A percentile compares a stretch with the other conserved stretches of the same genome.
Evolutionary conservation across 2,113 vertebrate genomes (phyloP).

Genomic region (Tapirus terrestris): DNA sequence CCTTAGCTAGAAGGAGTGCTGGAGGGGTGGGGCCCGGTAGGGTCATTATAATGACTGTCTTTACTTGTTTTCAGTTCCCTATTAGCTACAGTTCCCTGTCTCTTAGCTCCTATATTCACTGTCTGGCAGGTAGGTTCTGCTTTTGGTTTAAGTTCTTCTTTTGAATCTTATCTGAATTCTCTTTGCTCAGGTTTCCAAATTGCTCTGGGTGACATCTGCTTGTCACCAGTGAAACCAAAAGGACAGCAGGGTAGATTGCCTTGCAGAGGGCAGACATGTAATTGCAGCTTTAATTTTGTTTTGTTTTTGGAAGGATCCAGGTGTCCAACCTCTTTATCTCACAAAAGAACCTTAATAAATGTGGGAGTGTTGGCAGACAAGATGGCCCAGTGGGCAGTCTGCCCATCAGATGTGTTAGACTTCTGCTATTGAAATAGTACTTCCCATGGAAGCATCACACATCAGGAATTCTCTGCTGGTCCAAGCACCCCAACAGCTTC

Average conservation of each 20-base stretch:
- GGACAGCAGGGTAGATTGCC: constrained; percentile 58
- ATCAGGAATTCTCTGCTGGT: constrained; percentile 77
- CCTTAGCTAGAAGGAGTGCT: neutral
- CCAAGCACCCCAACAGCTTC: constrained; percentile 58
- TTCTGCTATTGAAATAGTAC: constrained; percentile 79
- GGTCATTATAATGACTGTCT: neutral
- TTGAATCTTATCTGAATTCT: constrained; percentile 70
- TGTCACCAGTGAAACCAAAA: constrained; percentile 62
- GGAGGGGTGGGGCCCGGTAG: neutral
- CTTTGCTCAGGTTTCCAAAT: constrained; percentile 62
- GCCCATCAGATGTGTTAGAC: constrained; percentile 87
- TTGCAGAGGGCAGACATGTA: constrained; percentile 81
- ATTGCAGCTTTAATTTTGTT: constrained; percentile 87
- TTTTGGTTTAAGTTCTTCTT: constrained; percentile 67
- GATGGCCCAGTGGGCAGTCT: constrained; percentile 82
- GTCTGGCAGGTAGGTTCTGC: constrained; percentile 53
- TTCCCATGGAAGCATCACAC: constrained; percentile 78
- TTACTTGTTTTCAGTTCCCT: constrained; percentile 32
- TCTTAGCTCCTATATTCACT: constrained; percentile 41
- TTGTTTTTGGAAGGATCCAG: constrained; percentile 86
- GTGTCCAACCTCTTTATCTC: constrained; percentile 83
- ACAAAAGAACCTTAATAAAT: constrained; percentile 83
- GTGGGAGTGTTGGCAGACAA: constrained; percentile 85
- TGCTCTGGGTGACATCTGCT: constrained; percentile 69
- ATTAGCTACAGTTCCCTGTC: neutral